These are phyloP conservation scores for Theodoxus fluviatilis DNA, from an alignment of 2,888 invertebrate genomes.

Conservation along the genomic window DNA sequence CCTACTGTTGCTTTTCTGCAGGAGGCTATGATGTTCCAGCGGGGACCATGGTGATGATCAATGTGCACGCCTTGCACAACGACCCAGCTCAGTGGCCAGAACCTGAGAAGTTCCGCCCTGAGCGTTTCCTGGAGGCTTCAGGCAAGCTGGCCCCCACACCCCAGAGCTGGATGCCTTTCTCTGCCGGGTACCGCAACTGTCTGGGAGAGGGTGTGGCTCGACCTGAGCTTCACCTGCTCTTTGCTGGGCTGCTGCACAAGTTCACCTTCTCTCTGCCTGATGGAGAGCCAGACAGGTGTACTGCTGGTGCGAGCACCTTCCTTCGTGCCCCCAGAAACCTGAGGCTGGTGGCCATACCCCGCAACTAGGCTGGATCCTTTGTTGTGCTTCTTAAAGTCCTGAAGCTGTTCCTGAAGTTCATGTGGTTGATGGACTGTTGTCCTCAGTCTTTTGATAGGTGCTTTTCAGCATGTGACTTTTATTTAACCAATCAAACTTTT, in stretches of 20 bases:
- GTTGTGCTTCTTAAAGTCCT: too few species aligned
- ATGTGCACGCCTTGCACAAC: constrained; percentile 42
- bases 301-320: too few species aligned
- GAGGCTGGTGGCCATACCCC: too few species aligned
- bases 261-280: constrained; percentile 27
- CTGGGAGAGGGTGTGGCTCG: constrained; percentile 48
- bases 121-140: constrained; percentile 42
- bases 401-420: too few species aligned
- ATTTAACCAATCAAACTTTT: too few species aligned
- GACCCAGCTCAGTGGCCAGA: constrained; percentile 44
- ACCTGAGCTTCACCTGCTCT: constrained; percentile 41
- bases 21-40: constrained; percentile 45
- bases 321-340: too few species aligned
- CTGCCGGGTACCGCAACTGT: constrained; percentile 47
- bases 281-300: too few species aligned
- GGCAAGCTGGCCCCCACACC: constrained; percentile 45
- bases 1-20: too few species aligned
- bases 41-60: constrained; percentile 41
- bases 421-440: too few species aligned
- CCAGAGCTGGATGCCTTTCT: constrained; percentile 47
- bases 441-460: too few species aligned
- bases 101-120: constrained; percentile 42
- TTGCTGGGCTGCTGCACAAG: constrained; percentile 30
- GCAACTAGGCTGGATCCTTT: too few species aligned
- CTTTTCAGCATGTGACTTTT: too few species aligned